Base-by-base conservation (phyloP, 2,113 vertebrate species). In the Potamarius usumacintae region DNA sequence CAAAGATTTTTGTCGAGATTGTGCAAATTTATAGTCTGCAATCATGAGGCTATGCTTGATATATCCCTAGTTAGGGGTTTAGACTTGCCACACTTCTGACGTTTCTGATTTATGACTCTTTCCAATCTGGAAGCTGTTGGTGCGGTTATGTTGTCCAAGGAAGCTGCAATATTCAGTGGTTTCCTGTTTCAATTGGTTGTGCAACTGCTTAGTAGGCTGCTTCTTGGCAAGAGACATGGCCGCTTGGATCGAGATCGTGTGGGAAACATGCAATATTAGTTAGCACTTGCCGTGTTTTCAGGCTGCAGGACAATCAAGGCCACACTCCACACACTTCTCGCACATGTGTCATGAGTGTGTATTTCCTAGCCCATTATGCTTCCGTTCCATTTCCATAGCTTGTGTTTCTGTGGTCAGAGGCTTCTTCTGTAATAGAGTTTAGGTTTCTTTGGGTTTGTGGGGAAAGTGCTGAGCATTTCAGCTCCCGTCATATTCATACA, bases 251-350 rank as follows among this genome's bases (percentile, higher is more conserved):
- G 34, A 82, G 78, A 88, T 85, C 22, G 27, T 71, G 67, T 81
- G 81, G 82, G 88, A 89, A 80, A 55, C 63, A 50, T 82, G 83
- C 55, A 27, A 82, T 85, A 67, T 89, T 87, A 80, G 83, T 87
- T 85, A 60, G 79, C 71, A 17, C 63, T 60, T 52, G 65, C 69
- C 42, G 60, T 62, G 27, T 90, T 87, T 83, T 76, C 71, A 83
- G 89, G 78, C 71, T 53, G 25, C 55, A 27, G 65, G 52, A 82
- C 77, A 74, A 82, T 82, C 25, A 82, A 63, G 65, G 57, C 86
- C 71, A 74, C 58, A 83, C 80, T 83, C 48, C 7, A 83, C 69
- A n/a, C n/a, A 63, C 81, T 83, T 87, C 11, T 17, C 42, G 20
- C 77, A 86, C 48, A 69, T 62, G 85, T 80, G 62, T 80, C 80